phyloP scores from a whole-genome alignment of 2,888 invertebrate genomes.

The Phlogophora meticulosa region DNA sequence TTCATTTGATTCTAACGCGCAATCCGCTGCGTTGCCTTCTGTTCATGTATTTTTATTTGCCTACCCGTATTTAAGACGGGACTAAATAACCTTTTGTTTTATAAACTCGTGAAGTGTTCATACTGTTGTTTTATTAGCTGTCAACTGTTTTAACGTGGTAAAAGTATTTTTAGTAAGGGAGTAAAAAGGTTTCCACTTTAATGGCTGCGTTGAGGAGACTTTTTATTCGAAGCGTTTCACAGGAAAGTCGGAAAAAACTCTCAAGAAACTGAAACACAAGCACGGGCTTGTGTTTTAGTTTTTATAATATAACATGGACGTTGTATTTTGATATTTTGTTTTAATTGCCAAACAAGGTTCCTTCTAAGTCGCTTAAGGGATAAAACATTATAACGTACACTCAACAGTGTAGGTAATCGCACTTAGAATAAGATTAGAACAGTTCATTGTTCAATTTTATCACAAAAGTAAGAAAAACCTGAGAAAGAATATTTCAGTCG shows the following conservation, averaged over 20 bases:
- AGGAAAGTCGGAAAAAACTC: too few species aligned
- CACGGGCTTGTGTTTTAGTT: background rate
- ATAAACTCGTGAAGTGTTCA: slow-evolving; percentile 36
- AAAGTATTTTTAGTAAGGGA: slow-evolving; percentile 27
- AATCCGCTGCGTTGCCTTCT: slow-evolving; percentile 70
- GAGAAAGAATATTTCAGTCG: background rate
- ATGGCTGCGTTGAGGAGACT: background rate
- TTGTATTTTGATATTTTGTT: too few species aligned
- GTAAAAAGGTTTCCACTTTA: slow-evolving; percentile 14
- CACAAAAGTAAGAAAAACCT: background rate
- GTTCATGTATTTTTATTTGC: slow-evolving; percentile 60
- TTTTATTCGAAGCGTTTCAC: background rate
- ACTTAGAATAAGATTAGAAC: background rate
- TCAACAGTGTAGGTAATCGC: too few species aligned
- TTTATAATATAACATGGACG: slow-evolving; percentile 3
- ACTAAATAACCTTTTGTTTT: slow-evolving; percentile 41
- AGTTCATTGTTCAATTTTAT: background rate
- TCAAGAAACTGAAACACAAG: too few species aligned
- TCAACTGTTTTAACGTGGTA: slow-evolving; percentile 33
- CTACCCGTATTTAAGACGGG: slow-evolving; percentile 46
- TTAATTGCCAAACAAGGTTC: too few species aligned
- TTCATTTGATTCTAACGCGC: slow-evolving; percentile 81
- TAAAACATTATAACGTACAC: too few species aligned
- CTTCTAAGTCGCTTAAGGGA: too few species aligned
- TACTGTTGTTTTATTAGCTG: slow-evolving; percentile 49